Percentiles rank a stretch among this genome's conserved stretches.
These are phyloP conservation scores for Scleropages formosus DNA, from an alignment of 2,797 vertebrate genomes.

Conservation along the genomic window DNA sequence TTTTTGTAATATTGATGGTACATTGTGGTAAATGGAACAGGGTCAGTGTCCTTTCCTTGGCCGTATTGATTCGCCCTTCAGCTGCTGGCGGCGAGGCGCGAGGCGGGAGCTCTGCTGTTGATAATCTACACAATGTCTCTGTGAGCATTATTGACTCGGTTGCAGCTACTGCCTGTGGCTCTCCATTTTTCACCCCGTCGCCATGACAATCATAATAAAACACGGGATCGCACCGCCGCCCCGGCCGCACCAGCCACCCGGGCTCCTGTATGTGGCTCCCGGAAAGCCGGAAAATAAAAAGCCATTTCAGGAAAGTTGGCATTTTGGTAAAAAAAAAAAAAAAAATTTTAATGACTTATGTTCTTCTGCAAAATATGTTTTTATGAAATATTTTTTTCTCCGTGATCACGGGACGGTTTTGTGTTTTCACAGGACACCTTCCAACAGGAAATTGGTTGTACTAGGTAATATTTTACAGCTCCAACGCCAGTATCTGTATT, in stretches of 20 bases:
- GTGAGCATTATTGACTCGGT: conserved; percentile 74
- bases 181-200: conserved; percentile 72
- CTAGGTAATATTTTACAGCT: background rate
- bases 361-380: background rate
- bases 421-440: too few species aligned
- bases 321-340: background rate
- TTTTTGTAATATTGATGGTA: conserved; percentile 48
- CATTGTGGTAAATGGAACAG: conserved; percentile 49
- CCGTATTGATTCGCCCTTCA: conserved; percentile 73
- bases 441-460: too few species aligned
- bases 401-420: too few species aligned
- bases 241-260: conserved; percentile 48
- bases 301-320: too few species aligned
- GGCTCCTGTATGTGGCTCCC: background rate
- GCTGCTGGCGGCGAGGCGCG: conserved; percentile 64
- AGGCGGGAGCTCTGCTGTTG: conserved; percentile 64
- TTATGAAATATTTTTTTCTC: too few species aligned
- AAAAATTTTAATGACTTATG: background rate
- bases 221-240: conserved; percentile 54
- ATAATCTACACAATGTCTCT: conserved; percentile 71
- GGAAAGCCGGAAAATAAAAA: conserved; percentile 1
- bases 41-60: conserved; percentile 66
- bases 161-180: conserved; percentile 67
- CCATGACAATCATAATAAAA: conserved; percentile 75
- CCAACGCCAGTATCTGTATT: too few species aligned